Conservation (phyloP, 2,113 vertebrate species). For the Siniperca chuatsi region DNA sequence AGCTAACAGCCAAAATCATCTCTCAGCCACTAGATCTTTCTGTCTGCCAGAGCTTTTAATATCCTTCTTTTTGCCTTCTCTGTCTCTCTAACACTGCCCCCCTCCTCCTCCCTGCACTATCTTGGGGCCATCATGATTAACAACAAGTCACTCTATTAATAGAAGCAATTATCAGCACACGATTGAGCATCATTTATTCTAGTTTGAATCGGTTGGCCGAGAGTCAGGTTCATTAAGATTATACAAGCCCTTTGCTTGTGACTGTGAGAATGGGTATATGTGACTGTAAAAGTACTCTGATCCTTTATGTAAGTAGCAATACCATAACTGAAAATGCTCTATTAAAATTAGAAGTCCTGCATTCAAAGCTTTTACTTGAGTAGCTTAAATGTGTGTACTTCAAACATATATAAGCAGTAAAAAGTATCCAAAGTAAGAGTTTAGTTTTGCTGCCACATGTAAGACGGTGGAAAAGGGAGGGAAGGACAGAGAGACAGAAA, state of each 20-base stretch:
- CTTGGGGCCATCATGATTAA: constrained; percentile 51
- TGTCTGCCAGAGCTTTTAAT: constrained; percentile 68
- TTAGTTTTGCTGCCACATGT: background rate
- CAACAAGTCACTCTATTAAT: constrained; percentile 68
- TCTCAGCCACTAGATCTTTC: constrained; percentile 44
- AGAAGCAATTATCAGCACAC: constrained; percentile 65
- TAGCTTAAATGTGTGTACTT: background rate
- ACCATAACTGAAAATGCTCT: background rate
- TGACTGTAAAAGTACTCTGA: too few relatives aligned
- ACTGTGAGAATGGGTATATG: background rate
- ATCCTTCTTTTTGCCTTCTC: constrained; percentile 41
- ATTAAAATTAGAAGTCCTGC: background rate
- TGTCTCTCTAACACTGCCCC: background rate
- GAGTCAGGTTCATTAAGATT: constrained; percentile 39
- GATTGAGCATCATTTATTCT: constrained; percentile 48
- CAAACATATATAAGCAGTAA: background rate
- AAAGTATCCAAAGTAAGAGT: background rate
- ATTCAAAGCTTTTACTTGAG: background rate
- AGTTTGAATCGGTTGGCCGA: constrained; percentile 34
- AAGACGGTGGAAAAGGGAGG: background rate
- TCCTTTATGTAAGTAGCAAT: background rate
- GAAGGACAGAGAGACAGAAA: background rate
- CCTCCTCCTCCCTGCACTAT: background rate
- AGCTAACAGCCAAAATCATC: constrained; percentile 55
- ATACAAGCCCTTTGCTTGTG: background rate